phyloP scores from a whole-genome alignment of 1,140 invertebrate species.

The Drosophila neocordata region DNA sequence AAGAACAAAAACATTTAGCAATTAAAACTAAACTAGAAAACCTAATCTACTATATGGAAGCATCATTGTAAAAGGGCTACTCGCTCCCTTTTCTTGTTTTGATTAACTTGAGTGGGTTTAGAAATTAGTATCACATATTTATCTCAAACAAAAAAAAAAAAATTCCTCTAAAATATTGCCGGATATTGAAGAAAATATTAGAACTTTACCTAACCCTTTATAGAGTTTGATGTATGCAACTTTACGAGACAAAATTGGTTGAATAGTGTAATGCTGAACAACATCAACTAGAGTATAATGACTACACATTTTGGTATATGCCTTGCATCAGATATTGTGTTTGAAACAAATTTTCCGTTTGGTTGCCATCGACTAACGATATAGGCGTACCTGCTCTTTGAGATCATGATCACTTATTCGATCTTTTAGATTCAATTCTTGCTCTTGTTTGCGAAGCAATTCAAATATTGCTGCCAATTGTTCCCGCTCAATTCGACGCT shows the following conservation, averaged over 20 bases:
- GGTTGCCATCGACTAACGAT: slow-evolving; percentile 46
- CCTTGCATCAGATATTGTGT: background rate
- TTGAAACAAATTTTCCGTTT: background rate
- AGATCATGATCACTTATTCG: slow-evolving; percentile 73
- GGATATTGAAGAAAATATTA: too few species aligned
- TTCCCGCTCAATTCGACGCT: slow-evolving; percentile 73
- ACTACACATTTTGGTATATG: background rate
- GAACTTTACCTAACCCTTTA: too few species aligned
- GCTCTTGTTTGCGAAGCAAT: slow-evolving; percentile 70
- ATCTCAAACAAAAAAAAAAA: background rate
- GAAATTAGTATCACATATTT: slow-evolving; percentile 4
- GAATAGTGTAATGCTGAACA: background rate
- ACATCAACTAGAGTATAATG: background rate
- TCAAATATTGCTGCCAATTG: slow-evolving; percentile 77
- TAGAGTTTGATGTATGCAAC: too few species aligned
- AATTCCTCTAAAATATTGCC: too few species aligned
- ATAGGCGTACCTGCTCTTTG: slow-evolving; percentile 69
- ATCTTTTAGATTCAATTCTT: slow-evolving; percentile 74
- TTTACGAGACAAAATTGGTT: background rate
- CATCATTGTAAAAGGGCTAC: background rate
- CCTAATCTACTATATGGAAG: slow-evolving; percentile 1
- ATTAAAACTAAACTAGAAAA: background rate
- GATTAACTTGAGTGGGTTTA: background rate
- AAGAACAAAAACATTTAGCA: background rate
- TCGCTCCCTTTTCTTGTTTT: background rate